Evolutionary conservation across 2,113 vertebrate species (phyloP), one percentile per base, ranked within the genome.

Genomic region (Cisticola juncidis): DNA sequence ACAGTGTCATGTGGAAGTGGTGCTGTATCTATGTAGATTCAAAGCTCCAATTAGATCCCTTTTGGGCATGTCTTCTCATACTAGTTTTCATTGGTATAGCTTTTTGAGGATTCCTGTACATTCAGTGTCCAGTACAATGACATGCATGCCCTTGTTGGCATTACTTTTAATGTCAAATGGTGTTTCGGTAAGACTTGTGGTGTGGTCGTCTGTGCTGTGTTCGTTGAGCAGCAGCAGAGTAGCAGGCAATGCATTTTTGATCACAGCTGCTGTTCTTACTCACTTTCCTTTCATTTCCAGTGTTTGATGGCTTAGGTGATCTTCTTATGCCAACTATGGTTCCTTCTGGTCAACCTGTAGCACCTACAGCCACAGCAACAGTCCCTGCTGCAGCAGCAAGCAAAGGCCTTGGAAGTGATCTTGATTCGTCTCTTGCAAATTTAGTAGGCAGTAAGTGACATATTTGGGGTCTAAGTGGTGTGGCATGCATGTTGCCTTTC

Each of bases 241-340:
- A 24, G 26, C 38, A 71, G 42, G 54, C 36, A 38, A 29, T 35
- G 50, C 61, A 70, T 91, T 81, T 50, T 57, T 69, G 83, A 57
- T 69, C 40, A 26, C 15, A 26, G 18, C 9, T 56, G 61, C 69
- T 77, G 5, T 91, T 78, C 69, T 92, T 71, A 94, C 80, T 47
- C 17, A 3, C 33, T 87, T 81, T 90, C 12, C 45, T 96, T 97
- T 97, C 68, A 68, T 85, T 97, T 98, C 57, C 92, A 99, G 99
- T 99, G 97, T 99, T 99, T 97, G 99, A 98, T 97, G 99, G 99
- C 95, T 98, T 99, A 99, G 99, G 99, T 80, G 99, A 99, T 96
- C 98, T 99, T 97, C 98, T 99, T 94, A 99, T 99, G 98, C 99
- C 99, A 45, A 98, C 99, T 14, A 97, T 99, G 98, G 99, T 98